Conservation (phyloP, 2,113 vertebrate genomes). For the Gallinago undulata region DNA sequence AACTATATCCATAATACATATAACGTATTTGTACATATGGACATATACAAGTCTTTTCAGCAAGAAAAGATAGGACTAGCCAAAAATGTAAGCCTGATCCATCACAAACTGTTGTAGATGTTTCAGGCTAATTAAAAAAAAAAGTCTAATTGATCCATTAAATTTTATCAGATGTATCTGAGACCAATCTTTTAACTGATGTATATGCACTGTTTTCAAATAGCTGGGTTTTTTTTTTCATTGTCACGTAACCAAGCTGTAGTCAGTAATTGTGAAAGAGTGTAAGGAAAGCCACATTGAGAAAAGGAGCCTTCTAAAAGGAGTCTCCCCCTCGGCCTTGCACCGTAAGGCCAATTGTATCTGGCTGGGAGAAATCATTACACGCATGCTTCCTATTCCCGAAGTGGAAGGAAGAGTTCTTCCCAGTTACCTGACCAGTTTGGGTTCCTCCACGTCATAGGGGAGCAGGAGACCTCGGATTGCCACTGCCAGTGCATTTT, state of each 20-base stretch:
- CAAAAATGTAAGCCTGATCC: not conserved
- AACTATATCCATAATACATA: rapidly evolving
- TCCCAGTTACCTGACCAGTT: not conserved
- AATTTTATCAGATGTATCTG: not conserved
- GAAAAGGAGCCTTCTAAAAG: not conserved
- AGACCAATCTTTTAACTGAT: not conserved
- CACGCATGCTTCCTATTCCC: not conserved
- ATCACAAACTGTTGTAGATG: not conserved
- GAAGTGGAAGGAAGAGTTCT: not conserved
- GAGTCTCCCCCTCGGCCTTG: not conserved
- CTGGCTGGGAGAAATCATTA: not conserved
- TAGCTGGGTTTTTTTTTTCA: not conserved
- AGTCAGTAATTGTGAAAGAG: not conserved
- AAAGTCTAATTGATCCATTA: not conserved
- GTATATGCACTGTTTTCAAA: not conserved
- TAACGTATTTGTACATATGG: not conserved
- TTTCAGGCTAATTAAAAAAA: not conserved
- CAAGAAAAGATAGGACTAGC: not conserved
- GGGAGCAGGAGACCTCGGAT: not conserved
- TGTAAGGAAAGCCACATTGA: not conserved
- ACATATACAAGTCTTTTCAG: not conserved
- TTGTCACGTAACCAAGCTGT: not conserved
- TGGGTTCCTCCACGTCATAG: not conserved
- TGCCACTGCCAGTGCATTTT: not conserved
- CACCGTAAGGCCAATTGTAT: rapidly evolving